These are phyloP conservation scores for Hydroisotoma schaefferi DNA, from an alignment of 2,888 invertebrate genomes.

Conservation along the genomic window DNA sequence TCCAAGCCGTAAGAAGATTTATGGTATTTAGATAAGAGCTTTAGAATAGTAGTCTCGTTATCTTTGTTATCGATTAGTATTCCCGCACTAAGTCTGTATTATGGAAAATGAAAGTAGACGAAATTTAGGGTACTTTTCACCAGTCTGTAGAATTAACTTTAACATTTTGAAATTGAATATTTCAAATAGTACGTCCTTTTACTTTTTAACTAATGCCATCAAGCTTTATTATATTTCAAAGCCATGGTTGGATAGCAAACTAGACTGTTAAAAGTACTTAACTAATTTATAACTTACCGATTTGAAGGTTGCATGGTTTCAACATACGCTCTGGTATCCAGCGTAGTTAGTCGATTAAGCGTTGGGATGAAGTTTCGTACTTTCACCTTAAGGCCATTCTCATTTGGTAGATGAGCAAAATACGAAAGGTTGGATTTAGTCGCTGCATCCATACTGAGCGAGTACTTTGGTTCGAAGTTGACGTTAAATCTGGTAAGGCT, in stretches of 20 bases:
- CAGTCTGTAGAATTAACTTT: neutral
- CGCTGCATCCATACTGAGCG: conserved; percentile 9
- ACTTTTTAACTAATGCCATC: no score
- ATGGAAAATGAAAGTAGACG: no score
- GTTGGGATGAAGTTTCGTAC: conserved; percentile 43
- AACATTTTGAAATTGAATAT: neutral
- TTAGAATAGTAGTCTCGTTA: conserved; percentile 9
- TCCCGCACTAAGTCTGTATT: conserved; percentile 18
- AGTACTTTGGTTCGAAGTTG: conserved; percentile 35
- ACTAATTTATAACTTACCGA: neutral
- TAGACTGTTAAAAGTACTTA: neutral
- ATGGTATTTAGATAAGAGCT: conserved; percentile 14
- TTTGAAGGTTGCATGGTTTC: conserved; percentile 1
- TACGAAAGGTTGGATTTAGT: conserved; percentile 9
- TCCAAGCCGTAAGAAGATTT: conserved; percentile 8
- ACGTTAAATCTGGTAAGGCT: conserved; percentile 43
- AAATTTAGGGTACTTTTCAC: neutral
- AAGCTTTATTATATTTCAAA: neutral
- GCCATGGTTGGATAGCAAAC: neutral
- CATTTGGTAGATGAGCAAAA: conserved; percentile 12
- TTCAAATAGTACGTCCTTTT: neutral
- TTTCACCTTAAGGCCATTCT: conserved; percentile 36
- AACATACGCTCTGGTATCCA: conserved; percentile 34
- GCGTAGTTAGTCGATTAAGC: conserved; percentile 19
- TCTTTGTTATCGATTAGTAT: conserved; percentile 12